Evolutionary conservation across 64 coral and sea anemone genomes (phyloP).

Genomic region (Pachyseris speciosa): DNA sequence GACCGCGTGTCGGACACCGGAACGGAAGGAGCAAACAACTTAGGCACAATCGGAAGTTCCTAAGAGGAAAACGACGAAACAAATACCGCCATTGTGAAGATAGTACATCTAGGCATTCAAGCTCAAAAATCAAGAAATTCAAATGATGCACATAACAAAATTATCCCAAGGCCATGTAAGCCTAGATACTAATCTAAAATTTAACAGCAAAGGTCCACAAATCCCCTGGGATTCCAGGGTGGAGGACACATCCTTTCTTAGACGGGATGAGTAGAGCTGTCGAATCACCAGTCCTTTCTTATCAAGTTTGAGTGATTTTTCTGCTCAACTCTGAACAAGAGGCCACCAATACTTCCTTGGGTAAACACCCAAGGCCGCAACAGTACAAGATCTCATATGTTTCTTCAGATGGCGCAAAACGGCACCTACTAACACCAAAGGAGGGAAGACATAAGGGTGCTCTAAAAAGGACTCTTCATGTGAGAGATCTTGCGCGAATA

Average conservation of each 20-base stretch:
- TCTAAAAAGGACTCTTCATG: neutral
- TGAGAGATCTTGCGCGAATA: neutral
- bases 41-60: neutral
- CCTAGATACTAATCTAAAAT: neutral
- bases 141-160: too few relatives aligned
- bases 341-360: conserved; percentile 33
- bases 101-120: too few relatives aligned
- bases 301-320: neutral
- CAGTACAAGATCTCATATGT: neutral
- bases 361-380: neutral
- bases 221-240: neutral
- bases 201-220: conserved; percentile 19
- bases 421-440: neutral
- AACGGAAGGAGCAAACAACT: neutral
- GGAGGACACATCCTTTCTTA: neutral
- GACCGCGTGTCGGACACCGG: neutral
- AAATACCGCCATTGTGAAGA: neutral
- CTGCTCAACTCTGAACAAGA: neutral
- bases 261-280: neutral
- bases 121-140: too few relatives aligned
- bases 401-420: neutral
- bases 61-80: neutral
- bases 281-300: neutral
- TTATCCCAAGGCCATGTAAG: neutral
- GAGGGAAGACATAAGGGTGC: neutral